Base-by-base conservation (phyloP, 2,888 invertebrate species). In the Hypselothyrea guttata region DNA sequence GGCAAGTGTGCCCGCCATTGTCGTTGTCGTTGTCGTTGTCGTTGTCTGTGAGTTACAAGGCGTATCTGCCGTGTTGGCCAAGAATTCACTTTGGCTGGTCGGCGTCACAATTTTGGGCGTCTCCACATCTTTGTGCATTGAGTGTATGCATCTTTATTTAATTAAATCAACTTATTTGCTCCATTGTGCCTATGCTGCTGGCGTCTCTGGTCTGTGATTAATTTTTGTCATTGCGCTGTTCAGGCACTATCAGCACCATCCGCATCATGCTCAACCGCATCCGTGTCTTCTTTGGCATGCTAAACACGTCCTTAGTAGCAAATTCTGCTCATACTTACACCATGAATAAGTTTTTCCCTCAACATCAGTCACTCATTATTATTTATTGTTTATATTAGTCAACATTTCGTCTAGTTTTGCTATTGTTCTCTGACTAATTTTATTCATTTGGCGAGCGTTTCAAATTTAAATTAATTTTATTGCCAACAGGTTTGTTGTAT, bases 371-470 rank as follows among this genome's bases (percentile, higher is more conserved):
- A 44, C 33, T 49, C 58, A 55, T 51, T 55, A 53, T 46, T 59
- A 67, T 79, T 75, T 71, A 78, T 79, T 72, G 72, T 56, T 16
- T 46, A 64, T 68, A 75, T 83, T 82, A 82, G 78, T 82, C 75
- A 67, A 59, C 7, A 16, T 27, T 28, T 28, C 28, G 8, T 45
- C n/a, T 33, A 38, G 37, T 46, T 33, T 44, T 42, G 47, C 61
- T 57, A 54, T 62, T 70, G 77, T 75, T 74, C 71, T 74, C 75
- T 74, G 82, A 78, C 82, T 82, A 82, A 84, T 82, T 64, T 70
- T 51, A 66, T 77, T 64, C 58, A 51, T 59, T 66, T 62, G 59
- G 40, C 56, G 55, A 53, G 38, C 54, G 46, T 64, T 60, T 42
- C 38, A 57, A 55, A 56, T 52, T 59, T 71, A 48, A 69, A 59